phyloP scores from a whole-genome alignment of 2,888 invertebrate species.

The Alitta virens region DNA sequence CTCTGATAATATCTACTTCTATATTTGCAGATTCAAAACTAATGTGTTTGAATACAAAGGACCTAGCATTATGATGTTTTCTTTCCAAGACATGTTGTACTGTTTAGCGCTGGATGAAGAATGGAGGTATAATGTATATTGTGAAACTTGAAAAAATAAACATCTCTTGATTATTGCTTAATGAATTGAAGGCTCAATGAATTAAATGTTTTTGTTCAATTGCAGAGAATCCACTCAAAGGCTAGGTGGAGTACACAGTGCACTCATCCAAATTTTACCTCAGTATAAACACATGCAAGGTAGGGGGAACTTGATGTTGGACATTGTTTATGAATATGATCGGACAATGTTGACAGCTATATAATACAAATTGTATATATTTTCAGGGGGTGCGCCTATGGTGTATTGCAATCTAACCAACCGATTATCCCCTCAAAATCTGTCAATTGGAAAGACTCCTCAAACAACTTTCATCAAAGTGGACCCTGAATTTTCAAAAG shows the following conservation, averaged over 20 bases:
- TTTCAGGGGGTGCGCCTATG: conserved; percentile 70
- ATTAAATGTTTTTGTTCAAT: no score
- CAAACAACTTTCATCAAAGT: conserved; percentile 73
- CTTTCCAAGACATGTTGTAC: conserved; percentile 66
- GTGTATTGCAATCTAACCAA: conserved; percentile 80
- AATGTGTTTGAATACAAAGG: conserved; percentile 78
- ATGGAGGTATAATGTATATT: no score
- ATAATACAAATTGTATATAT: no score
- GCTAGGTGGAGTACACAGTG: background rate
- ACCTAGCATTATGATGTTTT: conserved; percentile 62
- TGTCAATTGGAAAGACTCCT: conserved; percentile 79
- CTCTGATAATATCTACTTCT: no score
- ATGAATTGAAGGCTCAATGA: no score
- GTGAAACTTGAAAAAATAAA: no score
- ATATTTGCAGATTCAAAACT: conserved; percentile 71
- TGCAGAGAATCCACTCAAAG: background rate
- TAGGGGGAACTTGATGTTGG: no score
- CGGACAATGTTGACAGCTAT: no score
- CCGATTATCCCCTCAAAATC: conserved; percentile 80
- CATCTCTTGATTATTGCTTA: no score
- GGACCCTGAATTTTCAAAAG: conserved; percentile 72
- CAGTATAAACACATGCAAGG: background rate
- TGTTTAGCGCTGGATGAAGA: conserved; percentile 76
- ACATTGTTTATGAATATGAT: no score
- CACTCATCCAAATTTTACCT: background rate